These are phyloP conservation scores for Sterrhoptilus dennistouni DNA, from an alignment of 2,113 vertebrate species.

Conservation along the genomic window DNA sequence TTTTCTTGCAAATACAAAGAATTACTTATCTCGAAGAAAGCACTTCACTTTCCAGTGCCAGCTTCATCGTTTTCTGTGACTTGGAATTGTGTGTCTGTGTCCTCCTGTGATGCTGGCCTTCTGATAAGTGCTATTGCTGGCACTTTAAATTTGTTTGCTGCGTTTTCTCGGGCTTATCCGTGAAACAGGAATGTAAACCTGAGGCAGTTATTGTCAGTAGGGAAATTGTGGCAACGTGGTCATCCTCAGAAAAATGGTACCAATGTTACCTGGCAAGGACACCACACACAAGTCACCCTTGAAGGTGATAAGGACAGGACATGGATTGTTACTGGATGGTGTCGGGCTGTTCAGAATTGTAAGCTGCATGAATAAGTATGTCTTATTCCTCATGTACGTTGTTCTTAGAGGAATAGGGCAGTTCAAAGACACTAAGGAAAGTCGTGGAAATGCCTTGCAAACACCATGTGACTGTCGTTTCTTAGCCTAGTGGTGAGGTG, in stretches of 20 bases:
- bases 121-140: not conserved
- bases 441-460: not conserved
- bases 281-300: not conserved
- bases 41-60: not conserved
- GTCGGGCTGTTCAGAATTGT: not conserved
- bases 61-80: not conserved
- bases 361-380: not conserved
- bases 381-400: not conserved
- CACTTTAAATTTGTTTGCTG: not conserved
- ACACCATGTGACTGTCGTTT: not conserved
- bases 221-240: not conserved
- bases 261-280: not conserved
- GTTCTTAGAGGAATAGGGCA: not conserved
- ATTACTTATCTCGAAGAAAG: not conserved
- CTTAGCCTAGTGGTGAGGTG: not conserved
- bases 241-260: not conserved
- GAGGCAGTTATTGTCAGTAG: not conserved
- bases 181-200: not conserved
- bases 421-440: not conserved
- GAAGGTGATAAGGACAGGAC: not conserved
- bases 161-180: not conserved
- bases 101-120: not conserved
- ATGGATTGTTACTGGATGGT: not conserved
- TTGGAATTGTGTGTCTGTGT: not conserved
- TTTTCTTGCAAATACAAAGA: constrained; percentile 30